Evolutionary conservation across 2,113 vertebrate species (phyloP).

Genomic region (Heterotilapia buettikoferi): DNA sequence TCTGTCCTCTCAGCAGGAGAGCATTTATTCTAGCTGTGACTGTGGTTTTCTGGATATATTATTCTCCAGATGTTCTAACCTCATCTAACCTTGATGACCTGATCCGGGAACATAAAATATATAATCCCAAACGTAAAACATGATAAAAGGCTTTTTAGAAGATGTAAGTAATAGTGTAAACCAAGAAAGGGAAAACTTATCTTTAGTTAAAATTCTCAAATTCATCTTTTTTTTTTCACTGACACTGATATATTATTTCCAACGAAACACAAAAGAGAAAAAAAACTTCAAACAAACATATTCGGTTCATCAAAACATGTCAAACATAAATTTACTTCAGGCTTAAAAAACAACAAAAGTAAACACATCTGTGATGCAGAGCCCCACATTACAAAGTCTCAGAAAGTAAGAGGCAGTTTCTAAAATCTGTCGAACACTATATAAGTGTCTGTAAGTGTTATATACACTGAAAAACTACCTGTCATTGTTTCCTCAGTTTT

Average conservation of each 20-base stretch:
- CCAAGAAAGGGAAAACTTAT: neutral
- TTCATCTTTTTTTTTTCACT: neutral
- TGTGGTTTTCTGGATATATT: neutral
- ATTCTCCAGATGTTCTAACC: neutral
- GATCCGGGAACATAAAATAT: neutral
- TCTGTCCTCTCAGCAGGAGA: neutral
- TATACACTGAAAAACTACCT: neutral
- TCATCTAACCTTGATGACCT: neutral
- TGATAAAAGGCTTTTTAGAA: neutral
- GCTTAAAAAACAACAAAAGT: neutral
- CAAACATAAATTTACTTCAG: neutral
- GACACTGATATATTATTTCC: neutral
- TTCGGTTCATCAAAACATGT: neutral
- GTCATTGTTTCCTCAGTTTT: neutral
- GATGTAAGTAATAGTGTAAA: neutral
- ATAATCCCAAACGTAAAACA: neutral
- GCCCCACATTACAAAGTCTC: neutral
- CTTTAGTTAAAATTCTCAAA: neutral
- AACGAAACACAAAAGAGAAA: neutral
- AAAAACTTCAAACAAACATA: neutral
- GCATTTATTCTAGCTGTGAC: slow-evolving; percentile 10
- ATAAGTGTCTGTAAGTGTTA: neutral
- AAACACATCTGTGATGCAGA: neutral
- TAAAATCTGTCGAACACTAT: neutral
- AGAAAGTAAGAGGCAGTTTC: neutral